Conservation (phyloP, 2,113 vertebrate species). For the Brachypteracias leptosomus region DNA sequence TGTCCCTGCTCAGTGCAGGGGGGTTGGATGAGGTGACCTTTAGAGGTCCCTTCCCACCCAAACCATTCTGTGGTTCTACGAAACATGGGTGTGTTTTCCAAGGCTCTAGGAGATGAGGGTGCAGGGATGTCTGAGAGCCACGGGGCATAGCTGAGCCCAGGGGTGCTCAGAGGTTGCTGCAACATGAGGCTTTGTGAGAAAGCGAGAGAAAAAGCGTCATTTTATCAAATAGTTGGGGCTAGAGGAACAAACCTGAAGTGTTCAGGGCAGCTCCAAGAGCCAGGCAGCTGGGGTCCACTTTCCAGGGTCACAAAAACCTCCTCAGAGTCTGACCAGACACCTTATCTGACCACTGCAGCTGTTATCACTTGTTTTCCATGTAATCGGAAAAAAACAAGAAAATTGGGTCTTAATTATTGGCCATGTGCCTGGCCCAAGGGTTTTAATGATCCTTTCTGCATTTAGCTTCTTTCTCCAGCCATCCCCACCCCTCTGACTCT, state of each 20-base stretch:
- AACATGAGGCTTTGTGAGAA: accelerated
- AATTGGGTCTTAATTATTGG: not conserved
- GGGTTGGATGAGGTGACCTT: not conserved
- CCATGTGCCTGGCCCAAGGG: not conserved
- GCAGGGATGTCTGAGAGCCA: accelerated
- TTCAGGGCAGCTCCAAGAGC: not conserved
- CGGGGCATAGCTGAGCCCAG: accelerated
- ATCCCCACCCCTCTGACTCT: not conserved
- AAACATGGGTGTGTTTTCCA: accelerated
- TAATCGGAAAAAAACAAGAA: not conserved
- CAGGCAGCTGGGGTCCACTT: not conserved
- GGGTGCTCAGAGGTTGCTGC: not conserved
- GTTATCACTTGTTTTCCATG: not conserved
- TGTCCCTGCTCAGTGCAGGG: not conserved
- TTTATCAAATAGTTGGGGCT: accelerated
- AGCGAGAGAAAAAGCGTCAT: accelerated
- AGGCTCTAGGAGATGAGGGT: not conserved
- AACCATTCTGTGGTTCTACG: not conserved
- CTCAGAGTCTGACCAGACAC: accelerated
- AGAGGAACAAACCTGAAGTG: not conserved
- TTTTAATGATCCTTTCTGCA: not conserved
- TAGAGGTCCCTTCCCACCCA: not conserved
- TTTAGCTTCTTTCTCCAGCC: not conserved
- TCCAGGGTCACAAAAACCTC: not conserved
- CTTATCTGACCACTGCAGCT: not conserved